Evolutionary conservation across 2,888 invertebrate genomes (phyloP).

Genomic region (Caenorhabditis sp.): DNA sequence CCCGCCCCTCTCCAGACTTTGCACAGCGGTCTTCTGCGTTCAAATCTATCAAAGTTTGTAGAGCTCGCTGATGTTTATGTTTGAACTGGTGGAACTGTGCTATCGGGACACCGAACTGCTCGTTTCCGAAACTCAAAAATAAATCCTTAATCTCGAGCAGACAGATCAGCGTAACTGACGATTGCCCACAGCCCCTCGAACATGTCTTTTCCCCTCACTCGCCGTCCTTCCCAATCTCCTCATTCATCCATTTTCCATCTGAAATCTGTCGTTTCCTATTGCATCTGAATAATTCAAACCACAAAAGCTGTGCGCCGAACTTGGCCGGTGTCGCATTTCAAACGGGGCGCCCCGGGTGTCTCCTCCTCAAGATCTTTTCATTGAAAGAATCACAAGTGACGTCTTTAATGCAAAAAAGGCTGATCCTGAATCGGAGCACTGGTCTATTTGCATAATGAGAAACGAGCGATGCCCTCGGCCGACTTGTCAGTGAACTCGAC

Average conservation of each 20-base stretch:
- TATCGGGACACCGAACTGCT: too few relatives aligned
- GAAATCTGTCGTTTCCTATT: constrained; percentile 8
- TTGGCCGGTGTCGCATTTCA: constrained; percentile 41
- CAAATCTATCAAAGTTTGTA: too few relatives aligned
- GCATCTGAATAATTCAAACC: constrained; percentile 40
- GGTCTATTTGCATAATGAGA: constrained; percentile 33
- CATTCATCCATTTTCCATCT: background rate
- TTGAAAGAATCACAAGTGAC: constrained; percentile 33
- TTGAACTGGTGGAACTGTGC: too few relatives aligned
- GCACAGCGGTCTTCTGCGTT: background rate
- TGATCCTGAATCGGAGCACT: constrained; percentile 33
- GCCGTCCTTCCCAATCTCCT: background rate
- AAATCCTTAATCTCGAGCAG: too few relatives aligned
- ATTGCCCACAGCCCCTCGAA: too few relatives aligned
- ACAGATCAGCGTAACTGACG: too few relatives aligned
- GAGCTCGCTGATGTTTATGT: too few relatives aligned
- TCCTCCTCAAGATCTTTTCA: constrained; percentile 18
- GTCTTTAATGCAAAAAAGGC: constrained; percentile 7
- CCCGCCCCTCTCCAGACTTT: background rate
- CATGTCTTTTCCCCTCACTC: background rate
- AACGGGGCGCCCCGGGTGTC: background rate
- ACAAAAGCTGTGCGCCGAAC: constrained; percentile 19
- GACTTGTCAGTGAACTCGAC: constrained; percentile 14
- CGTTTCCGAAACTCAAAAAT: too few relatives aligned
- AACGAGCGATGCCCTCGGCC: background rate